A percentile compares a stretch with the other conserved stretches of the same genome.
Evolutionary conservation across 2,113 vertebrate species (phyloP).

Genomic region (Aegotheles bennettii): DNA sequence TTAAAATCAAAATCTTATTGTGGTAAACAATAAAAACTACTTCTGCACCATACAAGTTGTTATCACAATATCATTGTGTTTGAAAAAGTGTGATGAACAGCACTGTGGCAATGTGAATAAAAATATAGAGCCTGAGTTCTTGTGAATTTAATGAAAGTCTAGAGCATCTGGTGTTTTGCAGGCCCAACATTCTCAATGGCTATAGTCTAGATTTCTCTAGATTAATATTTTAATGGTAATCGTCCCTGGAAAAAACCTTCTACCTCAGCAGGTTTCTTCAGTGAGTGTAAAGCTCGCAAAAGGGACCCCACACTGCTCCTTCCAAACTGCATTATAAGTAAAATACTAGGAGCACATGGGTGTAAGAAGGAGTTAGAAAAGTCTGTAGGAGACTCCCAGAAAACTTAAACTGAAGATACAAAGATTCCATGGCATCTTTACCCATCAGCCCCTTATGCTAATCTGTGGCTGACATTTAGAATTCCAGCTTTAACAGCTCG

Average conservation of each 20-base stretch:
- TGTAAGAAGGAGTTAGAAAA: neutral
- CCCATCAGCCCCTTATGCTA: too few species aligned
- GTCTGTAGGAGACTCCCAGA: neutral
- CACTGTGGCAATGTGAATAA: neutral
- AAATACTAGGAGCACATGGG: neutral
- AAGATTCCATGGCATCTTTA: neutral
- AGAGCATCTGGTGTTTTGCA: neutral
- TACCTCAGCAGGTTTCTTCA: neutral
- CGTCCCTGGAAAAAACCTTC: neutral
- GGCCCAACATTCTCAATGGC: neutral
- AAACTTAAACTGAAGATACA: neutral
- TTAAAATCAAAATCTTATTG: neutral
- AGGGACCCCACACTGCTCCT: neutral
- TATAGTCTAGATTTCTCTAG: neutral
- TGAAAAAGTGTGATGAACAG: neutral
- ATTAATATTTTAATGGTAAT: neutral
- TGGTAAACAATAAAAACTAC: neutral
- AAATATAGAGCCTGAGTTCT: neutral
- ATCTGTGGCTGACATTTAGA: neutral
- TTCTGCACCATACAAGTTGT: neutral
- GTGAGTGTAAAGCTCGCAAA: neutral
- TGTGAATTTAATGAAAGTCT: neutral
- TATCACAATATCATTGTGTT: neutral
- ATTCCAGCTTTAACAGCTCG: neutral
- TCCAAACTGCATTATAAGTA: neutral